Base-by-base conservation (phyloP, 1,140 invertebrate genomes). In the Elysia chlorotica region DNA sequence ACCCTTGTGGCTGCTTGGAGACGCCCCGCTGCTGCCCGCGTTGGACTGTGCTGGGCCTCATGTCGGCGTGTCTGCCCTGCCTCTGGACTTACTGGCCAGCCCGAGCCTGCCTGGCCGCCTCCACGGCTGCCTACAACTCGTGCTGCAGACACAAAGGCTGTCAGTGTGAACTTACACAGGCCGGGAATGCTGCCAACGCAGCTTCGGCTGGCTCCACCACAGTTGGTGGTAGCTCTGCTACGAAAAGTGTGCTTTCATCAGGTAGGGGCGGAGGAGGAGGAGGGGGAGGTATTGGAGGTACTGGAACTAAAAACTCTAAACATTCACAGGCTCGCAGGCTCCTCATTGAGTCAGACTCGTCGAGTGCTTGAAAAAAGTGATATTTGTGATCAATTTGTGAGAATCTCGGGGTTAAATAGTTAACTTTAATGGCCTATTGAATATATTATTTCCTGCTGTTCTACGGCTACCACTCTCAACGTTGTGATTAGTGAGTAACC, bases 41-140 rank as follows among this genome's bases (percentile, higher is more conserved):
- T 65, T 96, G 95, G 95, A 92, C 92, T 71, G 96, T 94, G 86
- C 90, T 97, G 79, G 92, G 91, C 28, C 91, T 93, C 28, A 89
- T 96, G 76, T 90, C 94, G 38, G 86, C 94, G 76, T 83, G 82
- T 76, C 90, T 97, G 86, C 96, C 96, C 74, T 97, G 95, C 87
- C 89, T 97, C 73, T 92, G 93, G 86, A 93, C 93, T 84, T 97
- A 97, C 88, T 96, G 94, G 94, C 96, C 96, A 68, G 90, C 96
- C 84, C 91, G 92, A 81, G 93, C 92, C 33, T 93, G 92, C 85
- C 91, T 95, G 75, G 91, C 91, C 71, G 88, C 92, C 65, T 92
- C 92, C 86, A 95, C 95, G 85, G 90, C 90, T 76, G 92, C 92
- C 80, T 96, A 97, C 88, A 93, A 93, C 73, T 90, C 92, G 75